A percentile compares a stretch with the other conserved stretches of the same genome.
phyloP scores from a whole-genome alignment of 2,113 vertebrate genomes.

The Campylomormyrus numenius region DNA sequence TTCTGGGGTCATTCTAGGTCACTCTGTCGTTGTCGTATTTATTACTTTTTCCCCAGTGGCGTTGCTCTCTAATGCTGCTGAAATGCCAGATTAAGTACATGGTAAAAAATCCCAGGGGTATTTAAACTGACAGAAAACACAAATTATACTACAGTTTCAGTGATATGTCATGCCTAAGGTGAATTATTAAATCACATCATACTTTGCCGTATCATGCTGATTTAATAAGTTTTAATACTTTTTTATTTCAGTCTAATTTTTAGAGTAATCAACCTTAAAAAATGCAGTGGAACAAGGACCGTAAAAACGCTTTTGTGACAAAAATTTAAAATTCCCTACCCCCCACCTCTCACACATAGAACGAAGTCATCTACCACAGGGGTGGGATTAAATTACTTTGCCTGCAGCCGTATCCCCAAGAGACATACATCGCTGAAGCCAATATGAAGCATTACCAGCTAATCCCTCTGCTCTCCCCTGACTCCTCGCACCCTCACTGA shows the following conservation, averaged over 20 bases:
- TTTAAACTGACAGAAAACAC: background rate
- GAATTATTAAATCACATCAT: background rate
- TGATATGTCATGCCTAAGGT: background rate
- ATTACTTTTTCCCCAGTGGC: background rate
- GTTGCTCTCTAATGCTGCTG: background rate
- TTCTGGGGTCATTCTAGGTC: background rate
- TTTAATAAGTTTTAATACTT: background rate
- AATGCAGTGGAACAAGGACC: background rate
- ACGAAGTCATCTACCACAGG: background rate
- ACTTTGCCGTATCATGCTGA: background rate
- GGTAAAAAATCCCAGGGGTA: background rate
- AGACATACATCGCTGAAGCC: slow-evolving; percentile 29
- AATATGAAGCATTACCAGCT: slow-evolving; percentile 20
- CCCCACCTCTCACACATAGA: background rate
- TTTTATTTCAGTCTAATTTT: background rate
- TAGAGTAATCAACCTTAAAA: background rate
- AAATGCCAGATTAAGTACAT: background rate
- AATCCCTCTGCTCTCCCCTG: background rate
- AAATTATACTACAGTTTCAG: background rate
- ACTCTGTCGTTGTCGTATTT: background rate
- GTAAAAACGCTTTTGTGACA: background rate
- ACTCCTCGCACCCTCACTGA: background rate
- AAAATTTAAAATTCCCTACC: background rate
- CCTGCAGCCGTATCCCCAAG: slow-evolving; percentile 16
- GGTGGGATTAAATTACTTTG: slow-evolving; percentile 31